A percentile compares a stretch with the other conserved stretches of the same genome.
Conservation (phyloP, 2,113 vertebrate genomes). For the Antechinus flavipes region DNA sequence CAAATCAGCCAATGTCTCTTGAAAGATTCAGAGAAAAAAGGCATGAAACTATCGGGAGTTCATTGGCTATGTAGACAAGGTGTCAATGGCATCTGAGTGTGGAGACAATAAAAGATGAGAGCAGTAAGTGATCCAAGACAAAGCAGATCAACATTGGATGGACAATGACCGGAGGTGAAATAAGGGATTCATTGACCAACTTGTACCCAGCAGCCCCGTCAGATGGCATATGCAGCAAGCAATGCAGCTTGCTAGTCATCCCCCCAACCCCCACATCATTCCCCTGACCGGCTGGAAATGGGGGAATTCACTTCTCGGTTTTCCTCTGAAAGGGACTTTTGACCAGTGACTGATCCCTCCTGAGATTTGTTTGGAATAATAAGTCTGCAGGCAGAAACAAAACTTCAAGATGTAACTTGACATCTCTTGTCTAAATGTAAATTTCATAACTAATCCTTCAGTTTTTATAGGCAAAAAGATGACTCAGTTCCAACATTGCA, state of each 20-base stretch:
- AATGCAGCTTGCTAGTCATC: not conserved
- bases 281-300: not conserved
- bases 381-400: not conserved
- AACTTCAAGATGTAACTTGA: not conserved
- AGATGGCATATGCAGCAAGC: not conserved
- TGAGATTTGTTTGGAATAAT: not conserved
- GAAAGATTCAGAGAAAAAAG: not conserved
- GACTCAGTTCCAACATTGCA: conserved; percentile 68
- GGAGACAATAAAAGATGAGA: not conserved
- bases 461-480: conserved; percentile 72
- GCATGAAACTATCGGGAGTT: not conserved
- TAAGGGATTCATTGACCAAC: not conserved
- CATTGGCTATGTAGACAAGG: not conserved
- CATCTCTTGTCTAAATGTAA: conserved; percentile 53
- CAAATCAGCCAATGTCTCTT: not conserved
- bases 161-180: not conserved
- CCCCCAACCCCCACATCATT: too few relatives aligned
- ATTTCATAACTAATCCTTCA: conserved; percentile 72
- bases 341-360: not conserved
- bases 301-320: not conserved
- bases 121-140: not conserved
- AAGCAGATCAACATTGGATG: not conserved
- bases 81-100: not conserved
- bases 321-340: not conserved
- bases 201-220: not conserved